Conservation (phyloP, 2,113 vertebrate species). For the Proterorhinus semilunaris region DNA sequence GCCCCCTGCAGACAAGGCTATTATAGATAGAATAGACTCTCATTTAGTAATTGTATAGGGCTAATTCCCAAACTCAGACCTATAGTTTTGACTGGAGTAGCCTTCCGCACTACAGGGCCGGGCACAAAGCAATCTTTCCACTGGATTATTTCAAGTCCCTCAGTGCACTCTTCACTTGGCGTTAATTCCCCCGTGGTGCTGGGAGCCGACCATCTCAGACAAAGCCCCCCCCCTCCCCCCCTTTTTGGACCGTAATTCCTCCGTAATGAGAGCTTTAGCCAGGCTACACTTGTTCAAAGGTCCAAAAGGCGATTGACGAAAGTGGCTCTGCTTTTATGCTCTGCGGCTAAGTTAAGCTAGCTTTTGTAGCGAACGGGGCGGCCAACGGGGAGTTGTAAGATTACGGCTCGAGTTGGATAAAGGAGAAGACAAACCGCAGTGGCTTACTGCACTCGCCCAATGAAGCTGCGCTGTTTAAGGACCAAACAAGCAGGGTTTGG, state of each 20-base stretch:
- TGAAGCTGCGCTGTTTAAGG: slow-evolving; percentile 47
- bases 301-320: slow-evolving; percentile 34
- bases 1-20: too few relatives aligned
- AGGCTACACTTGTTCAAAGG: slow-evolving; percentile 39
- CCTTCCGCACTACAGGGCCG: not conserved
- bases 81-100: not conserved
- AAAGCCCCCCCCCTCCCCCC: slow-evolving; percentile 21
- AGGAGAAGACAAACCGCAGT: slow-evolving; percentile 64
- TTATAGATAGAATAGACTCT: not conserved
- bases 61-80: not conserved
- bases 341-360: slow-evolving; percentile 41
- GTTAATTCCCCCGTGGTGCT: slow-evolving; percentile 22
- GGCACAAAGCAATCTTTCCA: not conserved
- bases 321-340: slow-evolving; percentile 43
- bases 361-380: slow-evolving; percentile 35
- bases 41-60: not conserved
- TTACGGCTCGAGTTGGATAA: slow-evolving; percentile 66
- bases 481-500: slow-evolving; percentile 42
- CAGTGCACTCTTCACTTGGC: slow-evolving; percentile 10
- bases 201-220: slow-evolving; percentile 21
- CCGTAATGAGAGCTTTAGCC: slow-evolving; percentile 46
- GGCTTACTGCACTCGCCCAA: slow-evolving; percentile 50
- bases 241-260: slow-evolving; percentile 28
- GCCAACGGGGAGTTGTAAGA: slow-evolving; percentile 55
- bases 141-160: slow-evolving; percentile 16